These are phyloP conservation scores for Mystacornis crossleyi DNA, from an alignment of 2,113 vertebrate species.

Conservation along the genomic window DNA sequence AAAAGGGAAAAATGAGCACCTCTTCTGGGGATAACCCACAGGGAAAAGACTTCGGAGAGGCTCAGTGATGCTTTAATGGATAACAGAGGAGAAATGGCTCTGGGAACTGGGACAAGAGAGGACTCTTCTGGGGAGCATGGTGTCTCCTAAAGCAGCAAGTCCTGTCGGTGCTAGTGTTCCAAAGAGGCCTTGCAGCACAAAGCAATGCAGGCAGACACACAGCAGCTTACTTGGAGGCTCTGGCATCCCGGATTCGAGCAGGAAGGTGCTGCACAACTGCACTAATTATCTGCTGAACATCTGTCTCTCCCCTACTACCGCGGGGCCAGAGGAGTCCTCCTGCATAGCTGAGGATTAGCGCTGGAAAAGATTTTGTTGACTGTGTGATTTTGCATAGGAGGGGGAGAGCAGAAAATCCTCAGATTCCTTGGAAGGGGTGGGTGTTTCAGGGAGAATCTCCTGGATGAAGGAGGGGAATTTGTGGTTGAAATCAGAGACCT, in stretches of 20 bases:
- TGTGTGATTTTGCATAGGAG: not conserved
- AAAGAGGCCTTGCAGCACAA: not conserved
- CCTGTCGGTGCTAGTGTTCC: rapidly evolving
- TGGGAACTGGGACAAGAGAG: not conserved
- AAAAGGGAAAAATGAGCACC: not conserved
- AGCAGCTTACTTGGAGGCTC: not conserved
- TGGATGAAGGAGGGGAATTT: not conserved
- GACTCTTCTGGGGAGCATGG: not conserved
- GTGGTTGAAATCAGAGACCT: not conserved
- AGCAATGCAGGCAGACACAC: not conserved
- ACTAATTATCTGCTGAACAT: slow-evolving; percentile 57
- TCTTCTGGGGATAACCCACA: not conserved
- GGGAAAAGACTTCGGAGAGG: not conserved
- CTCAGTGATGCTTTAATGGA: not conserved
- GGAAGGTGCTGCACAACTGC: slow-evolving; percentile 43
- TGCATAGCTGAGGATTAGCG: slow-evolving; percentile 32
- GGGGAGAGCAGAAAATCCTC: not conserved
- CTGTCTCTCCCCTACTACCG: not conserved
- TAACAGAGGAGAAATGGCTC: not conserved
- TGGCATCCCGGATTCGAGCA: not conserved
- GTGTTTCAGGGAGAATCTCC: not conserved
- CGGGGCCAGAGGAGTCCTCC: not conserved
- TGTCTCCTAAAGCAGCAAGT: not conserved
- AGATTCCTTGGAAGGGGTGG: not conserved
- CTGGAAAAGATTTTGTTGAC: slow-evolving; percentile 47